Conservation (phyloP, 2,888 invertebrate genomes). For the Pseudococcus jackbeardsleyi region DNA sequence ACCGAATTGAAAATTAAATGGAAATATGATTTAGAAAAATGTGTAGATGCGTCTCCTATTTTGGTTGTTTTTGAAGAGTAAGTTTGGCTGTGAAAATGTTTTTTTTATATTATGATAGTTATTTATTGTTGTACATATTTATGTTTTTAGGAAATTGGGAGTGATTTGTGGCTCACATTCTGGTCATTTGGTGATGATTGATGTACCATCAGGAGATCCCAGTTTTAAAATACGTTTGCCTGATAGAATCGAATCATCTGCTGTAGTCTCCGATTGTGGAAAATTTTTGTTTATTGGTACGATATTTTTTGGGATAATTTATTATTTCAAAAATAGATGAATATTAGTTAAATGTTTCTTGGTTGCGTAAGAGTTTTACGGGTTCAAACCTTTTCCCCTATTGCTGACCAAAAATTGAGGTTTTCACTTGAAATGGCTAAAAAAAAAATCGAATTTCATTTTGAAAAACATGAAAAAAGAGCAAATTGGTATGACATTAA, state of each 20-base stretch:
- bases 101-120: not conserved
- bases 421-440: too few relatives aligned
- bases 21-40: slow-evolving; percentile 80
- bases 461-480: too few relatives aligned
- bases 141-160: not conserved
- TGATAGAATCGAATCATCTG: slow-evolving; percentile 81
- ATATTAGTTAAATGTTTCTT: too few relatives aligned
- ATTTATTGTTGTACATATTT: not conserved
- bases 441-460: too few relatives aligned
- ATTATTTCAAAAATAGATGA: too few relatives aligned
- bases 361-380: too few relatives aligned
- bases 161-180: slow-evolving; percentile 82
- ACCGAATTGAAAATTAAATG: slow-evolving; percentile 69
- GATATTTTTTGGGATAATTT: too few relatives aligned
- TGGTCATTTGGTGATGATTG: slow-evolving; percentile 76
- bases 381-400: too few relatives aligned
- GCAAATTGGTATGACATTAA: too few relatives aligned
- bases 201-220: slow-evolving; percentile 73
- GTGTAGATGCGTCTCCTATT: slow-evolving; percentile 83
- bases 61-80: slow-evolving; percentile 42
- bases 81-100: not conserved
- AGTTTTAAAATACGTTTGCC: slow-evolving; percentile 73
- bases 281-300: slow-evolving; percentile 78
- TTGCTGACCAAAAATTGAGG: too few relatives aligned
- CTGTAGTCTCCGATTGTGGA: slow-evolving; percentile 71